Conservation (phyloP, 2,888 invertebrate species). For the Mylabris sibirica region DNA sequence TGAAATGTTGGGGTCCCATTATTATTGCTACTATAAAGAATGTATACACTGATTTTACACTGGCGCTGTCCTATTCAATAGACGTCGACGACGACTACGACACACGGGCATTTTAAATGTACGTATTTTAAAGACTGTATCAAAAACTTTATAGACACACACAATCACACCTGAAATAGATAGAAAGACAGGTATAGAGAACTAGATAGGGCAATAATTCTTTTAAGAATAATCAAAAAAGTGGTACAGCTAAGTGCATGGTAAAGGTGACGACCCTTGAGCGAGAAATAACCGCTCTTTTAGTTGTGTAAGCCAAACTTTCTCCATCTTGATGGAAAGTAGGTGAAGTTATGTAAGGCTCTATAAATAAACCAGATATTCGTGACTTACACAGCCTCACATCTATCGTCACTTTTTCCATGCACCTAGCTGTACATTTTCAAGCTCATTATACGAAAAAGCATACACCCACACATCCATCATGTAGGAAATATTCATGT, state of each 20-base stretch:
- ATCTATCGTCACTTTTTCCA: no score
- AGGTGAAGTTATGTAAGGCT: no score
- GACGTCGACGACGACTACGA: not conserved
- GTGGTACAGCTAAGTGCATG: no score
- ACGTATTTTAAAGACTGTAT: not conserved
- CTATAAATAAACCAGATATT: no score
- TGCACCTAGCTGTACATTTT: conserved; percentile 41
- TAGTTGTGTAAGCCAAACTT: no score
- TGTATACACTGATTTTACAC: conserved; percentile 58
- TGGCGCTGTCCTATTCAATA: conserved; percentile 44
- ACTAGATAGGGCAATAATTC: conserved; percentile 2
- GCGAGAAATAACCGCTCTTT: no score
- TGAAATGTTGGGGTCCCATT: conserved; percentile 59
- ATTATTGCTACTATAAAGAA: conserved; percentile 57
- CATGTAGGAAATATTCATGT: conserved; percentile 21
- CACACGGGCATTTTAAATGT: conserved; percentile 31
- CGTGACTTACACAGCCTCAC: no score
- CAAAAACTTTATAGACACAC: conserved; percentile 1
- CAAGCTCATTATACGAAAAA: conserved; percentile 45
- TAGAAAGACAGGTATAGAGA: conserved; percentile 35
- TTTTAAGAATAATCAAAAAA: not conserved
- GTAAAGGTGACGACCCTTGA: no score
- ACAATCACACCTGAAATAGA: conserved; percentile 16
- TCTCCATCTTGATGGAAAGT: no score
- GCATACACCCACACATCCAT: conserved; percentile 44